These are phyloP conservation scores for Halichoerus grypus DNA, from an alignment of 2,113 vertebrate species.

Conservation along the genomic window DNA sequence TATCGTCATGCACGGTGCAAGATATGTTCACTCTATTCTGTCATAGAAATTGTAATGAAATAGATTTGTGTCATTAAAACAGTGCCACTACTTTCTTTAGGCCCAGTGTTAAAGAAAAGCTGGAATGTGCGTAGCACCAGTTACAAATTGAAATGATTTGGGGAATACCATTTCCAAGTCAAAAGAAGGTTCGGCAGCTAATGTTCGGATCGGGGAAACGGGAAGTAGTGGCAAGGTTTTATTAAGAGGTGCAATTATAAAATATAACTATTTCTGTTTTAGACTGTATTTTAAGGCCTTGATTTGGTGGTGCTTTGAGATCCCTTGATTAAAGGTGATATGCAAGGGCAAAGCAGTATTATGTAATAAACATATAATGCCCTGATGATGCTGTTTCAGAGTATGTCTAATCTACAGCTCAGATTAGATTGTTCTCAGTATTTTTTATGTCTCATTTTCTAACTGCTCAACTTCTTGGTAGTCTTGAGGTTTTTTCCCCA, in stretches of 20 bases:
- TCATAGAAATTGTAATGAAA: constrained; percentile 47
- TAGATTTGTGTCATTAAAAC: constrained; percentile 51
- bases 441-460: constrained; percentile 31
- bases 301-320: constrained; percentile 80
- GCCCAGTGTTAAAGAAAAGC: constrained; percentile 52
- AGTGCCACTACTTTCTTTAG: constrained; percentile 7
- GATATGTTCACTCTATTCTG: neutral
- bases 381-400: constrained; percentile 53
- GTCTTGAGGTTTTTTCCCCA: neutral
- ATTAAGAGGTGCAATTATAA: constrained; percentile 47
- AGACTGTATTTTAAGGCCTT: constrained; percentile 61
- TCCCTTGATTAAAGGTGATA: constrained; percentile 83
- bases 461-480: constrained; percentile 33
- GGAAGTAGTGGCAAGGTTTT: constrained; percentile 47
- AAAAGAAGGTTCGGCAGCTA: constrained; percentile 3
- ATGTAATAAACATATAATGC: constrained; percentile 79
- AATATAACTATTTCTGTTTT: constrained; percentile 30
- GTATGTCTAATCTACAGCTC: neutral
- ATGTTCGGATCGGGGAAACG: neutral
- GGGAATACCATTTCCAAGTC: constrained; percentile 20
- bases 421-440: neutral
- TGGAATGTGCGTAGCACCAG: neutral
- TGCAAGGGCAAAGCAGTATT: constrained; percentile 81
- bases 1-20: neutral
- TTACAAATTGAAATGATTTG: constrained; percentile 31